These are phyloP conservation scores for Astur gentilis DNA, from an alignment of 2,113 vertebrate genomes.

Conservation along the genomic window DNA sequence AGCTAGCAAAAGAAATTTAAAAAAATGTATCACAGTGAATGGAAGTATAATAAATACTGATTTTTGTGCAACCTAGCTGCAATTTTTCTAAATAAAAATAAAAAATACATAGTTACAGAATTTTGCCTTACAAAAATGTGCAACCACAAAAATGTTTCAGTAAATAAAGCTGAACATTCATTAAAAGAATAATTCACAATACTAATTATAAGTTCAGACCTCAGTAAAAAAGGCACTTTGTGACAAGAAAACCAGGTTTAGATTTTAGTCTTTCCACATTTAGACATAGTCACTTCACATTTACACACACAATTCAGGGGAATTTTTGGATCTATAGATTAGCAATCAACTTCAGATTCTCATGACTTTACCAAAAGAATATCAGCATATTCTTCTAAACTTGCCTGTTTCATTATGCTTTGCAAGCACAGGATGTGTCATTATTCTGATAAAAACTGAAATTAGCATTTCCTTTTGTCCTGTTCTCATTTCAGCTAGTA, in stretches of 20 bases:
- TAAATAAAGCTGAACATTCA: background rate
- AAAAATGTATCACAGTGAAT: background rate
- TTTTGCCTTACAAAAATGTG: background rate
- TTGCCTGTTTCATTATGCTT: conserved; percentile 9
- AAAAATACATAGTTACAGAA: background rate
- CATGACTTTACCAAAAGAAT: conserved; percentile 19
- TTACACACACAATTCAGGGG: conserved; percentile 17
- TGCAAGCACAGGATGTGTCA: conserved; percentile 28
- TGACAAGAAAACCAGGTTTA: background rate
- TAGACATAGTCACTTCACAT: background rate
- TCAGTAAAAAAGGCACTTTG: background rate
- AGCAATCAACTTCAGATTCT: conserved; percentile 9
- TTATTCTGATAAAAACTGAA: conserved; percentile 60
- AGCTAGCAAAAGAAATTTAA: background rate
- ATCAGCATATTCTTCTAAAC: conserved; percentile 36
- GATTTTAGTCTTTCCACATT: background rate
- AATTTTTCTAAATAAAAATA: background rate
- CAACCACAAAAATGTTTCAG: background rate
- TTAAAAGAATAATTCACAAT: background rate
- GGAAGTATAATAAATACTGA: background rate
- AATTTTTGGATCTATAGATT: background rate
- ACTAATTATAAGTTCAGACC: background rate
- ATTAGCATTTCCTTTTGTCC: conserved; percentile 56
- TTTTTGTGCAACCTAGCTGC: background rate
- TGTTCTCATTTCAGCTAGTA: conserved; percentile 51